Conservation (phyloP, 2,888 invertebrate genomes). For the Lamproptera curius region DNA sequence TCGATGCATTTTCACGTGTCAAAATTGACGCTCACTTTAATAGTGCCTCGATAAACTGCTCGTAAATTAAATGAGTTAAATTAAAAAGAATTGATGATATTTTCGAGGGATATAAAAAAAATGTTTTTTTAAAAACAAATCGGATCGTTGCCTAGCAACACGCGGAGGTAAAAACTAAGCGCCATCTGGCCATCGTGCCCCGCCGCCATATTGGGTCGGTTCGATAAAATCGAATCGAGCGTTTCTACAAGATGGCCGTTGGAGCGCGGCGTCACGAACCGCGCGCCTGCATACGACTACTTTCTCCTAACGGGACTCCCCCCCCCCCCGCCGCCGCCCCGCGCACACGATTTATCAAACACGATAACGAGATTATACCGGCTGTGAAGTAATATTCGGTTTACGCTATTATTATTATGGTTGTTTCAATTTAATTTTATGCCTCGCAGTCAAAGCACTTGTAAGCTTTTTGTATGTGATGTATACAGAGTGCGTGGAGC, state of each 20-base stretch:
- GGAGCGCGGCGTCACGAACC: slow-evolving; percentile 49
- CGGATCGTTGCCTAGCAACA: not conserved
- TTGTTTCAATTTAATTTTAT: not conserved
- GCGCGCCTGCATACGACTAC: slow-evolving; percentile 69
- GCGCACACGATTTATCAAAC: slow-evolving; percentile 36
- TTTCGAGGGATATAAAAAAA: not conserved
- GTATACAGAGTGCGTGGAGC: too few relatives aligned
- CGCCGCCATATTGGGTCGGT: slow-evolving; percentile 16
- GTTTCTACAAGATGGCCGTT: slow-evolving; percentile 47
- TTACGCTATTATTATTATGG: slow-evolving; percentile 5
- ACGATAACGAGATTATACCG: slow-evolving; percentile 35
- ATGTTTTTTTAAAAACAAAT: not conserved
- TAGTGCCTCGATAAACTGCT: too few relatives aligned
- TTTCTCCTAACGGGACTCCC: slow-evolving; percentile 74
- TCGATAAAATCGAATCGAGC: slow-evolving; percentile 56
- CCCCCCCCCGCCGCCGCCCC: slow-evolving; percentile 21
- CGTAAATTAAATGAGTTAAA: not conserved
- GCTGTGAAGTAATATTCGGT: slow-evolving; percentile 42
- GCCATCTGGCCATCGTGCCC: not conserved
- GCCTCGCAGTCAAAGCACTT: too few relatives aligned
- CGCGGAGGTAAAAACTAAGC: not conserved
- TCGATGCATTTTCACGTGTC: slow-evolving; percentile 1
- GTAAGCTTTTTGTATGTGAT: too few relatives aligned
- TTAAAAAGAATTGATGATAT: not conserved
- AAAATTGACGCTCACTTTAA: not conserved